Evolutionary conservation across 1,140 invertebrate species (phyloP), one percentile per base, ranked within the genome.

Genomic region (Thaumetopoea pityocampa): DNA sequence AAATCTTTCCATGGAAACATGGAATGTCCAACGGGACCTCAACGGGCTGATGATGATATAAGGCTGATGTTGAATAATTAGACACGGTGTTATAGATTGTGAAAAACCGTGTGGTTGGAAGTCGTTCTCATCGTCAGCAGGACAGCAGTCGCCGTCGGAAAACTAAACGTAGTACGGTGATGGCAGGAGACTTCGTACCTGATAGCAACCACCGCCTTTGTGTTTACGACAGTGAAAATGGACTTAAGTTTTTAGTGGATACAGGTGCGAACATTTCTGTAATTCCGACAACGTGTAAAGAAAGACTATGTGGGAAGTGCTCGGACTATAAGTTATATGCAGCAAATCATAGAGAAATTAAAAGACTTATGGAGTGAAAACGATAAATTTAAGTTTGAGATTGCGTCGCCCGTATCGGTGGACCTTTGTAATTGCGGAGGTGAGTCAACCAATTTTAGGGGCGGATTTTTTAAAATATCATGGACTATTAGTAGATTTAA

Each of bases 401-500:
- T 19, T 54, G 3, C 47, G 56, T 0, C 45, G 72, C 22, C 34
- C 51, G n/a, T 71, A 69, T 20, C 24, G 17, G 9, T 85, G 72
- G 77, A 38, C 17, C 2, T 85, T 83, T 26, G 33, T 78, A 1
- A 35, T 85, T 0, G 73, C 72, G 1, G 62, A 76, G 15, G 67
- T 77, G 0, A 32, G 33, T 0, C 55, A 64, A 35, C 51, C 80
- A 0, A 76, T 84, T 5, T 59, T 82, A 2, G 78, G 74, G 6
- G 70, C 74, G 0, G 78, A 83, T 46, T 74, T 82, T 46, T 47
- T 86, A 12, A 10, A 17, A 0, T 27, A 71, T 36, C 69, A 57
- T 43, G 45, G 56, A 1, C 29, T 85, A 7, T n/a, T n/a, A 29
- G 62, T 79, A 0, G 70, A 83, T 42, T 18, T 77, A 5, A 27